These are phyloP conservation scores for Chalcis sispes DNA, from an alignment of 2,888 invertebrate species.

Conservation along the genomic window DNA sequence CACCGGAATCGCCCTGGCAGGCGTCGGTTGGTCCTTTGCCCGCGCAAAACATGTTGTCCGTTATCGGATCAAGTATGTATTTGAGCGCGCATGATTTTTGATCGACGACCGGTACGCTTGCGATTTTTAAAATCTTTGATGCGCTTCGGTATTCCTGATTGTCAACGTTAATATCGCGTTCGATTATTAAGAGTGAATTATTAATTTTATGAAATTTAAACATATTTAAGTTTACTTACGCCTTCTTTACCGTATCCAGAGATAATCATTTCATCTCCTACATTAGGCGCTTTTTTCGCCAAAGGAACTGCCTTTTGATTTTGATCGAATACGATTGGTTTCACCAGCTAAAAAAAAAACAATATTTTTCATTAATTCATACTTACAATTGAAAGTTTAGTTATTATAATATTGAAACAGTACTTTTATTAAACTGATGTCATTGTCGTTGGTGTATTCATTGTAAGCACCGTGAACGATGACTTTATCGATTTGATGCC, in stretches of 20 bases:
- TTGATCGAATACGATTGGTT: conserved; percentile 42
- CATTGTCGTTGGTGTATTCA: conserved; percentile 51
- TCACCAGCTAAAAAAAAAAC: conserved; percentile 31
- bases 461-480: conserved; percentile 46
- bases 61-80: conserved; percentile 50
- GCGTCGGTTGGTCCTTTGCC: conserved; percentile 52
- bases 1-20: conserved; percentile 60
- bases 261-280: conserved; percentile 49
- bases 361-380: not conserved
- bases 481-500: conserved; percentile 48
- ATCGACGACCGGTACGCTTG: conserved; percentile 49
- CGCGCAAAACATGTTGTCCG: conserved; percentile 56
- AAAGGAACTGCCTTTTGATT: conserved; percentile 47
- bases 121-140: conserved; percentile 47
- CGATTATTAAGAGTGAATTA: not conserved
- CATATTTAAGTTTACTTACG: conserved; percentile 38
- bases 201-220: too few species aligned
- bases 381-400: not conserved
- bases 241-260: conserved; percentile 56
- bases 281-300: conserved; percentile 35
- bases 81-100: conserved; percentile 36
- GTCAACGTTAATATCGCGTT: not conserved
- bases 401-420: conserved; percentile 12
- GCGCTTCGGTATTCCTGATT: conserved; percentile 46
- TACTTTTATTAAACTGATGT: conserved; percentile 55